These are phyloP conservation scores for Glyphotaelius pellucidus DNA, from an alignment of 2,888 invertebrate species.

Conservation along the genomic window DNA sequence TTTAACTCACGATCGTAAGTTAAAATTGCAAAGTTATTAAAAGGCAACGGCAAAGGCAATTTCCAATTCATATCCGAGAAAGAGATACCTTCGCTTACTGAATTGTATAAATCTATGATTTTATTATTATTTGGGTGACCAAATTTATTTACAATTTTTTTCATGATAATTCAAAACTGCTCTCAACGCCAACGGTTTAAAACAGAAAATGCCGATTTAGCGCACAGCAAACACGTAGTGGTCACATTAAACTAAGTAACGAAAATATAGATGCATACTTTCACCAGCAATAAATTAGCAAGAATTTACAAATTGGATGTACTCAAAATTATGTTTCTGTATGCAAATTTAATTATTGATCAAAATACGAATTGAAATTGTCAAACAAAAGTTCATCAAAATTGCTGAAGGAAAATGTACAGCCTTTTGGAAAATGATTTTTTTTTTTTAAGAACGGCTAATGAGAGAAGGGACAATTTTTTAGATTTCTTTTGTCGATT, in stretches of 20 bases:
- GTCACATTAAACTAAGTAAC: neutral
- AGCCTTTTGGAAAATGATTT: neutral
- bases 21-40: too few species aligned
- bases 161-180: neutral
- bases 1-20: too few species aligned
- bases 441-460: constrained; percentile 10
- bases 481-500: neutral
- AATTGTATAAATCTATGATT: too few species aligned
- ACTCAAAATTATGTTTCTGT: constrained; percentile 14
- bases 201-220: neutral
- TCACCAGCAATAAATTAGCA: neutral
- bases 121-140: too few species aligned
- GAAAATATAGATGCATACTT: neutral
- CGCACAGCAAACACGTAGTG: neutral
- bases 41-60: too few species aligned
- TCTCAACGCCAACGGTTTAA: neutral
- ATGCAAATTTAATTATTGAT: neutral
- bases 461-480: neutral
- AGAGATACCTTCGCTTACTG: too few species aligned
- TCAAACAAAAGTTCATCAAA: neutral
- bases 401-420: neutral
- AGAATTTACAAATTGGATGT: constrained; percentile 6
- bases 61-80: too few species aligned
- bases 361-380: neutral
- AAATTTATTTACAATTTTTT: too few species aligned